phyloP scores from a whole-genome alignment of 92 coral and sea anemone genomes.

The Muricea muricata region DNA sequence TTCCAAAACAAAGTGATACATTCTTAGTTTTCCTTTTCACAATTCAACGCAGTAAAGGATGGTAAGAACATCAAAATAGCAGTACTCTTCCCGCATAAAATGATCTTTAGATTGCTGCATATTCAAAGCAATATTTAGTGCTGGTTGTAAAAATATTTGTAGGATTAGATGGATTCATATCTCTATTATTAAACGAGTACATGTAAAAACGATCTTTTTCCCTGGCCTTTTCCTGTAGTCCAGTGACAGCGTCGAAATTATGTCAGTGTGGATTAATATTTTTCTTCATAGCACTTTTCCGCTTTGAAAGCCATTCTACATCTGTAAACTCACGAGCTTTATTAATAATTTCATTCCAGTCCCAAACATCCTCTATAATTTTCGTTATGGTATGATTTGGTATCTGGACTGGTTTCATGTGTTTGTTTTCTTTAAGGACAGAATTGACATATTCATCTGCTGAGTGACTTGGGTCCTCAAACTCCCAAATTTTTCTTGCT shows the following conservation, averaged over 20 bases:
- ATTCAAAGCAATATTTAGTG: background rate
- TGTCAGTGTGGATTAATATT: constrained; percentile 45
- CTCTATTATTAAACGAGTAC: constrained; percentile 65
- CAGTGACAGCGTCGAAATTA: constrained; percentile 69
- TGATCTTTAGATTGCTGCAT: constrained; percentile 14
- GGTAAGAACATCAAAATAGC: constrained; percentile 36
- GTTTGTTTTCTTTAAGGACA: constrained; percentile 50
- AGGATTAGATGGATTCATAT: constrained; percentile 54
- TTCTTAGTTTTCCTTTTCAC: constrained; percentile 50
- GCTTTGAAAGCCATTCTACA: constrained; percentile 36
- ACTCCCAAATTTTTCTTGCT: constrained; percentile 73
- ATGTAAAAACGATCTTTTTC: constrained; percentile 61
- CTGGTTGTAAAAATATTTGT: constrained; percentile 41
- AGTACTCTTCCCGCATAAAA: background rate
- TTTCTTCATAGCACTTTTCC: constrained; percentile 57
- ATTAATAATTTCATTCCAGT: constrained; percentile 50
- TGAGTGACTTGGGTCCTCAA: constrained; percentile 29
- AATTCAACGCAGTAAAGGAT: constrained; percentile 70
- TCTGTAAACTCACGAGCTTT: constrained; percentile 52
- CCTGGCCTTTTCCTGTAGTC: constrained; percentile 57
- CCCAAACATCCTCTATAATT: constrained; percentile 56
- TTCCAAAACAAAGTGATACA: constrained; percentile 66
- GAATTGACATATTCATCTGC: constrained; percentile 61
- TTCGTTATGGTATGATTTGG: constrained; percentile 61
- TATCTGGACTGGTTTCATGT: constrained; percentile 66